These are phyloP conservation scores for Oconnorella tubifera DNA, from an alignment of 2,888 invertebrate species.

Conservation along the genomic window DNA sequence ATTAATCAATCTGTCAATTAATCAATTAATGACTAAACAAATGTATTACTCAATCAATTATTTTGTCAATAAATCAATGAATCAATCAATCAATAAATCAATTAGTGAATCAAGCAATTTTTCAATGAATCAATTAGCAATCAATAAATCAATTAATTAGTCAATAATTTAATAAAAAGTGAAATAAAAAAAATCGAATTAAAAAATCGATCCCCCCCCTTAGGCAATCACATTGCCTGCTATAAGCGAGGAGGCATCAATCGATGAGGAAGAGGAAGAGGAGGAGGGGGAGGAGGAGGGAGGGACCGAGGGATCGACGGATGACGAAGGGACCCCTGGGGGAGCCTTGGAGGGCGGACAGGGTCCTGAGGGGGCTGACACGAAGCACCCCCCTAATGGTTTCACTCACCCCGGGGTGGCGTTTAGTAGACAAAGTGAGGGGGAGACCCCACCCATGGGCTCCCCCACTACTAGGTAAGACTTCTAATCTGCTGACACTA, in stretches of 20 bases:
- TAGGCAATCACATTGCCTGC: slow-evolving; percentile 15
- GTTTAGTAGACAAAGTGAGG: too few relatives aligned
- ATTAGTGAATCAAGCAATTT: not conserved
- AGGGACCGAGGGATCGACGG: not conserved
- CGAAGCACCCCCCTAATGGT: not conserved
- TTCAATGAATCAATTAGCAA: not conserved
- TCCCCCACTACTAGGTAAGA: too few relatives aligned
- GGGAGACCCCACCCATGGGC: too few relatives aligned
- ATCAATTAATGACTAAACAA: too few relatives aligned
- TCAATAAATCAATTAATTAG: not conserved
- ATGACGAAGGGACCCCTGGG: not conserved
- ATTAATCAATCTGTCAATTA: not conserved
- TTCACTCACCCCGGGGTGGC: not conserved
- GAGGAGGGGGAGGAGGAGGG: not conserved
- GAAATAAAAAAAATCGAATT: not conserved
- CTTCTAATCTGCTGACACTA: too few relatives aligned
- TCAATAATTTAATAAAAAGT: not conserved
- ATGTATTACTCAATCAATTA: too few relatives aligned
- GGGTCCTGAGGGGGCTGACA: not conserved
- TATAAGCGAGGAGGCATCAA: slow-evolving; percentile 9
- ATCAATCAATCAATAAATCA: not conserved
- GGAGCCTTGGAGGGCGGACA: not conserved
- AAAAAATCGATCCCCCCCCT: not conserved
- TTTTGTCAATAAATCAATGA: not conserved
- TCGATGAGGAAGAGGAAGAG: not conserved